Percentiles rank a stretch among this genome's conserved stretches.
Conservation (phyloP, 2,797 vertebrate species). For the Percopsis omiscomaycus region DNA sequence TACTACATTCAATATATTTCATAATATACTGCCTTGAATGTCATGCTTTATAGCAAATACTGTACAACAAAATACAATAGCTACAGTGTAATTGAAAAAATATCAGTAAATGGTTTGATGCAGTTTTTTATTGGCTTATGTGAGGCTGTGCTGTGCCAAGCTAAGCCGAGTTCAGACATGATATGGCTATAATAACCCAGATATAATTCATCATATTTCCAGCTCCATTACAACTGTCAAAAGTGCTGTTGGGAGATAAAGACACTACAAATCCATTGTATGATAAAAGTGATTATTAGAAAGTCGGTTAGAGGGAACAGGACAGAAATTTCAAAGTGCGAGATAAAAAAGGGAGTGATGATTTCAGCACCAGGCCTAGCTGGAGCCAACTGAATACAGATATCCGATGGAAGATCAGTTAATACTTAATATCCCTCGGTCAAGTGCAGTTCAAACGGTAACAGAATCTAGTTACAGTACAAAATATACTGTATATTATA, state of each 20-base stretch:
- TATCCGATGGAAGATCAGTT: constrained; percentile 46
- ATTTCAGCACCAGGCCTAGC: constrained; percentile 54
- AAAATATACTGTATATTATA: constrained; percentile 1
- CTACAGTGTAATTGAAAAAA: constrained; percentile 64
- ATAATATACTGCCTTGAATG: constrained; percentile 45
- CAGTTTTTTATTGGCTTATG: constrained; percentile 52
- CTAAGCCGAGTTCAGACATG: constrained; percentile 55
- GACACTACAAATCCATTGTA: constrained; percentile 57
- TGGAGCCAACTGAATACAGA: constrained; percentile 56
- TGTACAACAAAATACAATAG: constrained; percentile 45
- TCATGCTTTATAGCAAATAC: constrained; percentile 46
- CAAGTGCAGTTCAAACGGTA: constrained; percentile 9
- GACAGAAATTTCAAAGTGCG: constrained; percentile 60
- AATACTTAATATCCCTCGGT: constrained; percentile 34
- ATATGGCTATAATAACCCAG: constrained; percentile 62
- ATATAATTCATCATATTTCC: constrained; percentile 73
- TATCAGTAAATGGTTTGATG: constrained; percentile 67
- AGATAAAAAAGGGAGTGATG: constrained; percentile 57
- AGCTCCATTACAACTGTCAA: constrained; percentile 51
- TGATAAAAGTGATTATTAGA: constrained; percentile 63
- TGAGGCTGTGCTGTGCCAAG: constrained; percentile 49
- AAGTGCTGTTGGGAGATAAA: constrained; percentile 62
- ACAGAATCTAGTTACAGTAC: constrained; percentile 2
- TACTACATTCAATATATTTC: constrained; percentile 39
- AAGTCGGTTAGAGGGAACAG: constrained; percentile 26